Evolutionary conservation across 2,888 invertebrate species (phyloP).

Genomic region (Sabatieria punctata): DNA sequence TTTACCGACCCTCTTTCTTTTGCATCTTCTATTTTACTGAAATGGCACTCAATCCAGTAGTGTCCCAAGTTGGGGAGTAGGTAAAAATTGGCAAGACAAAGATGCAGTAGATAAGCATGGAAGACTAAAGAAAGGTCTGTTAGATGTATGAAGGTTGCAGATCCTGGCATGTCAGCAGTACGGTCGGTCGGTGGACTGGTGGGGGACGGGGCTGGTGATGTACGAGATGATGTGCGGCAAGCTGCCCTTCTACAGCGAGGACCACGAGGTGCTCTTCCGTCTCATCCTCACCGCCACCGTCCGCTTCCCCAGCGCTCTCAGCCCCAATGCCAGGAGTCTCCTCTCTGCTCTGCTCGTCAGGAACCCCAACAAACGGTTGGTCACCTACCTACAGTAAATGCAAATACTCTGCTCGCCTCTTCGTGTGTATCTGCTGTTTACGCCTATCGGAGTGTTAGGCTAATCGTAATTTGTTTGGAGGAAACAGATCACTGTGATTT

Average conservation of each 20-base stretch:
- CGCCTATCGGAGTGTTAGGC: no score
- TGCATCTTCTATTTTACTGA: no score
- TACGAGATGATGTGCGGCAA: constrained; percentile 99
- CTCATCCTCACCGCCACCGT: constrained; percentile 81
- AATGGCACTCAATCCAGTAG: no score
- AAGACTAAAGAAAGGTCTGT: no score
- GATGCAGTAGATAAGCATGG: no score
- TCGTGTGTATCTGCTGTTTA: neutral
- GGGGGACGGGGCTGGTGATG: constrained; percentile 94
- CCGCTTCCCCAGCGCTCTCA: constrained; percentile 47
- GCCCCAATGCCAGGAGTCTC: constrained; percentile 66
- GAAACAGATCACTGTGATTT: no score
- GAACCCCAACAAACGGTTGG: constrained; percentile 58
- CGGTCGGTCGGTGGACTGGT: constrained; percentile 85
- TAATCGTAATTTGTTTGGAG: no score
- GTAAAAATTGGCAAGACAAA: no score
- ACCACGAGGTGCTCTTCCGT: constrained; percentile 89
- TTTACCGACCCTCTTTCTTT: no score
- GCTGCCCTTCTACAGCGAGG: constrained; percentile 88
- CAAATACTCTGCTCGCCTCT: neutral
- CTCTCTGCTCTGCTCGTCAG: constrained; percentile 74
- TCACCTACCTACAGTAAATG: constrained; percentile 8
- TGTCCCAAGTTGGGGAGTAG: no score
- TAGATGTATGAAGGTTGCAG: no score
- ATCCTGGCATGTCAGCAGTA: constrained; percentile 92